Percentiles rank a stretch among this genome's conserved stretches.
Conservation (phyloP, 2,113 vertebrate species). For the Myotis davidii region DNA sequence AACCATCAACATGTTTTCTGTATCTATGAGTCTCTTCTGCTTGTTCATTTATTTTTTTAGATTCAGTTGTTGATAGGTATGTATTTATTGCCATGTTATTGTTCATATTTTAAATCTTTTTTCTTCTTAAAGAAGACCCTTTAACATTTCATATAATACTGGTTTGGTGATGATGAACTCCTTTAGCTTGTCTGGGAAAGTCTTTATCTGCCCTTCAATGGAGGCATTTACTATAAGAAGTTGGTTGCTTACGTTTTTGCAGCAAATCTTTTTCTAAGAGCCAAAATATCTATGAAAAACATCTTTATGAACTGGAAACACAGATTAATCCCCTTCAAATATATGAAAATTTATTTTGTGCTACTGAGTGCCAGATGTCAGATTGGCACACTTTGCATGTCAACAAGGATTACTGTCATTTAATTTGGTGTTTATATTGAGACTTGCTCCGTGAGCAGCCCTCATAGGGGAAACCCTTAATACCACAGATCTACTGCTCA, state of each 20-base stretch:
- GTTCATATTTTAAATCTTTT: neutral
- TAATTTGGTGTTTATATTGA: slow-evolving; percentile 31
- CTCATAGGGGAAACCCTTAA: neutral
- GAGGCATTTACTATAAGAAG: neutral
- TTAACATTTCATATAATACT: neutral
- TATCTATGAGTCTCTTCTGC: neutral
- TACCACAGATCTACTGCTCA: neutral
- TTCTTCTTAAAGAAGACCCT: neutral
- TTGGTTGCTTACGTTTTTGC: neutral
- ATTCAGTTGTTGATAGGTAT: neutral
- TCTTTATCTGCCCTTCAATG: neutral
- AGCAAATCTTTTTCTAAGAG: neutral
- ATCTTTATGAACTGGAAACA: slow-evolving; percentile 49
- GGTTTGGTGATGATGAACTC: neutral
- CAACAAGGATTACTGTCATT: slow-evolving; percentile 56
- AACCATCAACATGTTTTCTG: neutral
- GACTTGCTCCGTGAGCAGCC: neutral
- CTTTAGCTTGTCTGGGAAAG: neutral
- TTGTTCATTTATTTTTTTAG: neutral
- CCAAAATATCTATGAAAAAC: slow-evolving; percentile 35
- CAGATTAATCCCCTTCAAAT: slow-evolving; percentile 44
- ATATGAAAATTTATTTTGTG: slow-evolving; percentile 44
- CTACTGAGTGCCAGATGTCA: slow-evolving; percentile 4
- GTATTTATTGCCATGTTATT: neutral
- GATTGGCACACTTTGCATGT: slow-evolving; percentile 47